phyloP scores from a whole-genome alignment of 2,113 vertebrate species.

The Dunckerocampus dactyliophorus region DNA sequence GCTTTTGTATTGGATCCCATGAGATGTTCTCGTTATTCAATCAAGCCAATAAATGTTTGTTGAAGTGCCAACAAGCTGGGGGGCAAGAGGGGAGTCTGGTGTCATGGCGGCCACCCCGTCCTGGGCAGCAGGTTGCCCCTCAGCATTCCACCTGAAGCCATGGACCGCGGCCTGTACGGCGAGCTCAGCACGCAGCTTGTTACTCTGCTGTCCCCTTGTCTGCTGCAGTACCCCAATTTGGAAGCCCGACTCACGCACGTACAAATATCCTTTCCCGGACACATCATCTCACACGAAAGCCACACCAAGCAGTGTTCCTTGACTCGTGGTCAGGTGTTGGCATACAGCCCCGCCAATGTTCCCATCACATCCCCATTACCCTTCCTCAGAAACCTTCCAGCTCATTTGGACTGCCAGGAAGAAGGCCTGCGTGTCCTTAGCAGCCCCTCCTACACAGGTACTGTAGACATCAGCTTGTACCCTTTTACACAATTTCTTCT shows the following conservation, averaged over 20 bases:
- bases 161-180: conserved; percentile 66
- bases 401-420: conserved; percentile 67
- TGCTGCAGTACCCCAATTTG: conserved; percentile 70
- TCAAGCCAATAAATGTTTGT: not conserved
- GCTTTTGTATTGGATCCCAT: too few species aligned
- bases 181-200: conserved; percentile 68
- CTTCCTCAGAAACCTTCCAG: conserved; percentile 66
- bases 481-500: too few species aligned
- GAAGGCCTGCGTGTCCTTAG: conserved; percentile 58
- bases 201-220: conserved; percentile 73
- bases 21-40: too few species aligned
- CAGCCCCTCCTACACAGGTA: conserved; percentile 38
- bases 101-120: conserved; percentile 73
- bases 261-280: conserved; percentile 77
- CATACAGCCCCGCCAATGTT: conserved; percentile 77
- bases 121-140: conserved; percentile 65
- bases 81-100: conserved; percentile 46
- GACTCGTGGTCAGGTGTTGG: conserved; percentile 70
- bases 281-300: not conserved
- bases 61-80: conserved; percentile 49
- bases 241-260: conserved; percentile 62
- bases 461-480: not conserved
- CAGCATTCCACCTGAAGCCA: conserved; percentile 64
- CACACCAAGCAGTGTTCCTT: conserved; percentile 53
- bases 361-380: conserved; percentile 60